phyloP scores from a whole-genome alignment of 2,113 vertebrate genomes.

The Anoplopoma fimbria region DNA sequence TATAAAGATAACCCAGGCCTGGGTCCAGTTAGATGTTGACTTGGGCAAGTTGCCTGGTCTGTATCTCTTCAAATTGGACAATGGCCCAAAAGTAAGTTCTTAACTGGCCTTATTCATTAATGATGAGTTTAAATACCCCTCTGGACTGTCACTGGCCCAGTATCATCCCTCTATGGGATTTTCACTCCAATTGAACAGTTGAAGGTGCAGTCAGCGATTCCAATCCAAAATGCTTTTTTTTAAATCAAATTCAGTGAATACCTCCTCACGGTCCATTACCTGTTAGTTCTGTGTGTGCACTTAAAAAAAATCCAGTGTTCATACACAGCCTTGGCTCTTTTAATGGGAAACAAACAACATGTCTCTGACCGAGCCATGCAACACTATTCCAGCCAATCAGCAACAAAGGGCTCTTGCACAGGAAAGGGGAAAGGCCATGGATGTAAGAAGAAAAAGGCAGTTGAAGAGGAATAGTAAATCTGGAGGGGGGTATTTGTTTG shows the following conservation, averaged over 20 bases:
- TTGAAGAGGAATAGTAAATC: not conserved
- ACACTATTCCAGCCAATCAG: not conserved
- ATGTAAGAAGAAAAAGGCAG: not conserved
- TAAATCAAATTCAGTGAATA: not conserved
- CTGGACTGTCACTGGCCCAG: slow-evolving; percentile 6
- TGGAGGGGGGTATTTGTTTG: not conserved
- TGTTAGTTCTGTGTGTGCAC: not conserved
- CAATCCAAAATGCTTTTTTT: not conserved
- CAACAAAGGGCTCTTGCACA: not conserved
- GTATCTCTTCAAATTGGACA: slow-evolving; percentile 35
- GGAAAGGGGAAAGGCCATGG: not conserved
- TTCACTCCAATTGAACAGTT: slow-evolving; percentile 4
- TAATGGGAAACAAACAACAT: not conserved
- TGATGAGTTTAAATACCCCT: slow-evolving; percentile 26
- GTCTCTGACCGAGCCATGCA: not conserved
- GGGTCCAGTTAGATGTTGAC: slow-evolving; percentile 12
- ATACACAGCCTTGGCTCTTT: not conserved
- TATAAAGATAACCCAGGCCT: slow-evolving; percentile 10
- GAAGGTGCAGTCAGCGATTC: not conserved
- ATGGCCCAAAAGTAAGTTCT: slow-evolving; percentile 28
- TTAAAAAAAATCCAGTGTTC: not conserved
- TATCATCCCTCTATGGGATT: slow-evolving; percentile 11
- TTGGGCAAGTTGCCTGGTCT: slow-evolving; percentile 22
- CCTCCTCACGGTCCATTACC: not conserved
- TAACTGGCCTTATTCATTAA: slow-evolving; percentile 38